Conservation (phyloP, 2,888 invertebrate species). For the Ganaspis brasiliensis region DNA sequence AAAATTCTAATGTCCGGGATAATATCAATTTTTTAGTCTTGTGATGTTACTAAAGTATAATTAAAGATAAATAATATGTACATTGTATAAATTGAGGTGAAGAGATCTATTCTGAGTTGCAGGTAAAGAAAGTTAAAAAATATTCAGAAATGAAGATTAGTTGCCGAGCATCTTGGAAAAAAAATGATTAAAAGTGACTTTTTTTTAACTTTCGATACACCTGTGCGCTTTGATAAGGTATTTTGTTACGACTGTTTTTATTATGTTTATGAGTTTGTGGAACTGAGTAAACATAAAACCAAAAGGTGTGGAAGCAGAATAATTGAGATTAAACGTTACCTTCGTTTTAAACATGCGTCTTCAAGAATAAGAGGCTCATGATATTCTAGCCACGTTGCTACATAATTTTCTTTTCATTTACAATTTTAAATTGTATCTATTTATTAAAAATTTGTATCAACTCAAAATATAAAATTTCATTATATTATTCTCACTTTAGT, state of each 20-base stretch:
- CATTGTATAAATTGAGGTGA: no score
- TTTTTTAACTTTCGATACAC: background rate
- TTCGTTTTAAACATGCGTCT: slow-evolving; percentile 15
- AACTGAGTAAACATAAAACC: slow-evolving; percentile 33
- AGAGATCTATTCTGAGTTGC: slow-evolving; percentile 9
- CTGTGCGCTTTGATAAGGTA: slow-evolving; percentile 20
- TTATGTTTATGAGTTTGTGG: slow-evolving; percentile 6
- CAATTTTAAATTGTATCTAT: background rate
- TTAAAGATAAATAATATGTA: no score
- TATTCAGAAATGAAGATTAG: no score
- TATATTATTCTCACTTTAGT: no score
- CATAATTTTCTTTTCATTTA: background rate
- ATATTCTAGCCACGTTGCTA: background rate
- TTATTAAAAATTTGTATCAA: background rate
- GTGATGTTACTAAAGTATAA: no score
- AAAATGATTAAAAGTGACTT: background rate
- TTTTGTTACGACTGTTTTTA: slow-evolving; percentile 8
- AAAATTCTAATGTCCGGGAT: no score
- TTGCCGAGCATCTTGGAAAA: background rate
- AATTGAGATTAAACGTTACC: slow-evolving; percentile 34
- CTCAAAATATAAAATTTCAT: background rate
- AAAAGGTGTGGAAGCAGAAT: slow-evolving; percentile 9
- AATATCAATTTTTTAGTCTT: no score
- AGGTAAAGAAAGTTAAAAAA: background rate
- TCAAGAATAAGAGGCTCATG: background rate